Evolutionary conservation across 1,140 invertebrate species (phyloP), one percentile per base, ranked within the genome.

Genomic region (Papilio glaucus): DNA sequence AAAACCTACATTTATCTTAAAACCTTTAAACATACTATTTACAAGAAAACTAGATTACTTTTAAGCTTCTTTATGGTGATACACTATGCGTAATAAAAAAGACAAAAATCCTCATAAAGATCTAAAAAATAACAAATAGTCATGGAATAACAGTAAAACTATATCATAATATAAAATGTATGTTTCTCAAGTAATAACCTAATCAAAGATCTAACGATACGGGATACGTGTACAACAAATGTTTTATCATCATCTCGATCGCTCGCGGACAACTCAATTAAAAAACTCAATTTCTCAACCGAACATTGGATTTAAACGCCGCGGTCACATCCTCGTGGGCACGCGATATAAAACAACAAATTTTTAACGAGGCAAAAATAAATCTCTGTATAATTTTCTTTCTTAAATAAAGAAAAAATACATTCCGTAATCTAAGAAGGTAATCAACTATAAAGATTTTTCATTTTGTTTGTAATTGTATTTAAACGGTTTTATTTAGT

Each of bases 241-340:
- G 0, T 39, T 63, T 39, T 65, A 65, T 65, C 62, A 41, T 65
- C 18, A 39, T 39, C 18, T 18, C 62, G 10, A 65, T 65, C 62
- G 62, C 37, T 39, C 24, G 62, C 33, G 62, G 62, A 18, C 62
- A 39, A 39, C 29, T 65, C 15, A 38, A 65, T 65, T 65, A 65
- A 65, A 65, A 65, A 65, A 21, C 7, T 65, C 33, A 65, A 37
- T 65, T 65, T 29, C 29, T 39, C 37, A 65, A 12, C 37, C 62
- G 33, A 65, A 65, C 15, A 65, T 38, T 29, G 61, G 33, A 61
- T 38, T 65, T 18, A 53, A 53, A 39, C 33, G 39, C 62, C 18
- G 21, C 18, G 15, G 0, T 18, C 18, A 65, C 33, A 18, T 63
- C 33, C 13, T 33, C n/a, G n/a, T 24, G 21, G 18, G 4, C 49